These are phyloP conservation scores for Meriones unguiculatus DNA, from an alignment of 2,113 vertebrate species.

Conservation along the genomic window DNA sequence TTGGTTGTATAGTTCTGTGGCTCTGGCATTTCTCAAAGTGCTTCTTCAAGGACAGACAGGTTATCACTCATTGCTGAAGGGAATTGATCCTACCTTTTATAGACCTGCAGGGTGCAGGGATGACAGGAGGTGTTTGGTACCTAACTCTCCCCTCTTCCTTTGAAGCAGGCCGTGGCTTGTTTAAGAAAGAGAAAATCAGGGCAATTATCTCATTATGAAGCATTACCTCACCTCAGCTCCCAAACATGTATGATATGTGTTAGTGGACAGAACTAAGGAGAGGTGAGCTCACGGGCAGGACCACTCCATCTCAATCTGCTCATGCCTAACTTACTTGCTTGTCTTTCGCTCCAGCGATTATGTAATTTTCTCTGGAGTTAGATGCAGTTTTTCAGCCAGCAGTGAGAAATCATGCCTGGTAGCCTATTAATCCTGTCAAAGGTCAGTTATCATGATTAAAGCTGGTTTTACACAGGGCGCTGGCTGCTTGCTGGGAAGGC, in stretches of 20 bases:
- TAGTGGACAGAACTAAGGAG: not conserved
- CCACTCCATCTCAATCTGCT: constrained; percentile 63
- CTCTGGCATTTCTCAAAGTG: constrained; percentile 81
- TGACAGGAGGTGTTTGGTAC: constrained; percentile 80
- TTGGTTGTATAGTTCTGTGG: constrained; percentile 60
- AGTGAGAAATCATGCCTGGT: constrained; percentile 57
- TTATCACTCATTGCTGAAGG: constrained; percentile 81
- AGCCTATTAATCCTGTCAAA: constrained; percentile 58
- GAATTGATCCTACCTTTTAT: constrained; percentile 83
- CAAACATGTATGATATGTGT: not conserved
- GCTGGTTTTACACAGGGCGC: not conserved
- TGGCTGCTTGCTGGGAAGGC: constrained; percentile 31
- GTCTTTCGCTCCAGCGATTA: constrained; percentile 61
- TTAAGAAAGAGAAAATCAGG: constrained; percentile 69
- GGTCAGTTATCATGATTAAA: constrained; percentile 71
- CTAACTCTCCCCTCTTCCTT: constrained; percentile 75
- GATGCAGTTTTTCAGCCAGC: constrained; percentile 73
- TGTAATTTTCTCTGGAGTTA: constrained; percentile 69
- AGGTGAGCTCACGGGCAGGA: not conserved
- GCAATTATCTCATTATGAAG: constrained; percentile 60
- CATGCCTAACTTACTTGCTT: constrained; percentile 55
- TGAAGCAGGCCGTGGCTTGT: constrained; percentile 65
- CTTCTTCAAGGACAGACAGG: constrained; percentile 83
- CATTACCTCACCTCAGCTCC: constrained; percentile 49
- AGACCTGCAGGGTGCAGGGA: constrained; percentile 72